Conservation (phyloP, 2,797 vertebrate species). For the Odontamblyopus rebecca region DNA sequence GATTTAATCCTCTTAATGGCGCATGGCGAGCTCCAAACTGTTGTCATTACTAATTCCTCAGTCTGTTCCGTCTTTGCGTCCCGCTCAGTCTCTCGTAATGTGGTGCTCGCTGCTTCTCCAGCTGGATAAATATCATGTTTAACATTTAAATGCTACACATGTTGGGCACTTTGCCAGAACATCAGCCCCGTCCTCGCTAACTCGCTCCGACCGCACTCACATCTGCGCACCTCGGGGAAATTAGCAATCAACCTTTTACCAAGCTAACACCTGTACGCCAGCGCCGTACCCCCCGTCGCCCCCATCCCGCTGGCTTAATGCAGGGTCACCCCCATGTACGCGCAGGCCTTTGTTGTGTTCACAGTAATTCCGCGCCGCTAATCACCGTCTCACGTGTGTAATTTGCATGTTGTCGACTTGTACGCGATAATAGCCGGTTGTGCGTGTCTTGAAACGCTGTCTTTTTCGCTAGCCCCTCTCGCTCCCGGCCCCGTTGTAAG, state of each 20-base stretch:
- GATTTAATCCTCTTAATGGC: no score
- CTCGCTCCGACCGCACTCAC: constrained; percentile 33
- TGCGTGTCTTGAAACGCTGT: neutral
- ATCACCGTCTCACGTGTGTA: constrained; percentile 49
- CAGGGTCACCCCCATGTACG: constrained; percentile 55
- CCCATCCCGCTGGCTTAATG: constrained; percentile 40
- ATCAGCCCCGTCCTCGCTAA: constrained; percentile 7
- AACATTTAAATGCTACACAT: constrained; percentile 4
- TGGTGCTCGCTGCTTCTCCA: neutral
- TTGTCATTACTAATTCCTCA: no score
- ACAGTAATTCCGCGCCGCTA: constrained; percentile 58
- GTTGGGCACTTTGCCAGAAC: neutral
- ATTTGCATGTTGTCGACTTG: constrained; percentile 53
- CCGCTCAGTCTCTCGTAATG: neutral
- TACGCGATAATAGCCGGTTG: constrained; percentile 23
- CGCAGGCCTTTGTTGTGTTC: constrained; percentile 55
- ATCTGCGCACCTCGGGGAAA: constrained; percentile 70
- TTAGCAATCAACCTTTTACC: constrained; percentile 72
- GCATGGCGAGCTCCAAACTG: no score
- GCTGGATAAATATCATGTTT: neutral
- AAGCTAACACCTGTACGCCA: constrained; percentile 66
- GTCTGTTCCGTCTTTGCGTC: no score
- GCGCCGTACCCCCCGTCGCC: constrained; percentile 25
- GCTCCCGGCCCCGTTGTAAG: constrained; percentile 61
- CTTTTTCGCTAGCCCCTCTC: neutral